phyloP scores from a whole-genome alignment of 1,140 invertebrate genomes.

The Whitmania pigra region DNA sequence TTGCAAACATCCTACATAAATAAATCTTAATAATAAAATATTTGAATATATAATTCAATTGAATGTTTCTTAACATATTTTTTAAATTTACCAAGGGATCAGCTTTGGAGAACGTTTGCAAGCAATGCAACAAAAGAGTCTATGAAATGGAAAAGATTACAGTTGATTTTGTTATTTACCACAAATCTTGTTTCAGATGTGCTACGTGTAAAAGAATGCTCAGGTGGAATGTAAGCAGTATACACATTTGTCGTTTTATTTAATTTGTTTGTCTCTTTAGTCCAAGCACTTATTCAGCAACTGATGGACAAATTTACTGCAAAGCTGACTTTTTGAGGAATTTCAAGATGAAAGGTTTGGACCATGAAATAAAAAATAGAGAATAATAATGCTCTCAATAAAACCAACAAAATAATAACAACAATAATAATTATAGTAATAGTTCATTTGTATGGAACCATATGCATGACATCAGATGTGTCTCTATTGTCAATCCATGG shows the following conservation, averaged over 20 bases:
- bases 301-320: constrained; percentile 74
- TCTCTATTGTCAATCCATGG: too few species aligned
- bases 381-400: too few species aligned
- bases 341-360: constrained; percentile 70
- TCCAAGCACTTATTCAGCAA: constrained; percentile 74
- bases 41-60: too few species aligned
- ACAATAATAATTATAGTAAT: too few species aligned
- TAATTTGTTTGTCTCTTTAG: constrained; percentile 41
- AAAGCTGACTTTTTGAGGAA: constrained; percentile 82
- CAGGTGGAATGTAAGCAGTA: constrained; percentile 5
- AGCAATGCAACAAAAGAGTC: constrained; percentile 68
- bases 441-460: too few species aligned
- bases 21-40: too few species aligned
- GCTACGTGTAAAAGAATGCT: constrained; percentile 56
- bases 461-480: too few species aligned
- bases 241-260: neutral
- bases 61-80: too few species aligned
- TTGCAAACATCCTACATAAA: neutral
- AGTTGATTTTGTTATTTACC: constrained; percentile 70
- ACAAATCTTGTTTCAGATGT: constrained; percentile 81
- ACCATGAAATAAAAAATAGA: constrained; percentile 32
- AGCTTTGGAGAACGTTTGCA: constrained; percentile 46
- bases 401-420: too few species aligned
- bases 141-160: constrained; percentile 88
- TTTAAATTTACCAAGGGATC: too few species aligned